Percentiles rank a stretch among this genome's conserved stretches.
Evolutionary conservation across 2,113 vertebrate genomes (phyloP).

Genomic region (Phoenicopterus ruber): DNA sequence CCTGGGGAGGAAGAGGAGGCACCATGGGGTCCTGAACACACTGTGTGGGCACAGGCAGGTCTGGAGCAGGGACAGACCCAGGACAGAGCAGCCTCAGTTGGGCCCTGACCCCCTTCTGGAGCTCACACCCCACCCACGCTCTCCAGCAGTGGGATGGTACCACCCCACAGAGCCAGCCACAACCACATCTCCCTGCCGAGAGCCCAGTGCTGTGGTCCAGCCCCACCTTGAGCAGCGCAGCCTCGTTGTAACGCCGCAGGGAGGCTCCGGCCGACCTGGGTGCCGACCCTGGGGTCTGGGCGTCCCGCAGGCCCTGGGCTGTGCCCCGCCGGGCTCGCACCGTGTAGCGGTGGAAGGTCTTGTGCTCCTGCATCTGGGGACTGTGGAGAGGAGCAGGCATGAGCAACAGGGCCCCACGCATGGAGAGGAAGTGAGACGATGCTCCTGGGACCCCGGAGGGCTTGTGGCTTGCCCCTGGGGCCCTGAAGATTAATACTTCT

Average conservation of each 20-base stretch:
- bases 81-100: not conserved
- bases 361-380: conserved; percentile 84
- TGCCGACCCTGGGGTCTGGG: conserved; percentile 76
- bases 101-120: not conserved
- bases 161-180: not conserved
- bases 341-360: conserved; percentile 95
- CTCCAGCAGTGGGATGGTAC: not conserved
- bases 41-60: rapidly evolving
- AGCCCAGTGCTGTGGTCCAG: not conserved
- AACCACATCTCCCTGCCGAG: rapidly evolving
- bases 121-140: not conserved
- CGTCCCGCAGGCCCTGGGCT: conserved; percentile 83
- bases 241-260: conserved; percentile 90
- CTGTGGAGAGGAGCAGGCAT: conserved; percentile 52
- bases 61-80: not conserved
- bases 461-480: not conserved
- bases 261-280: conserved; percentile 88
- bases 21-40: not conserved
- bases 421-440: not conserved
- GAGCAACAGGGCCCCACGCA: not conserved
- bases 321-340: conserved; percentile 90
- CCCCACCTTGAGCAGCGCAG: conserved; percentile 80
- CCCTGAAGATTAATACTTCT: not conserved
- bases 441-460: not conserved
- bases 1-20: conserved; percentile 69